Base-by-base conservation (phyloP, 2,888 invertebrate genomes). In the Habroteleia sp. region DNA sequence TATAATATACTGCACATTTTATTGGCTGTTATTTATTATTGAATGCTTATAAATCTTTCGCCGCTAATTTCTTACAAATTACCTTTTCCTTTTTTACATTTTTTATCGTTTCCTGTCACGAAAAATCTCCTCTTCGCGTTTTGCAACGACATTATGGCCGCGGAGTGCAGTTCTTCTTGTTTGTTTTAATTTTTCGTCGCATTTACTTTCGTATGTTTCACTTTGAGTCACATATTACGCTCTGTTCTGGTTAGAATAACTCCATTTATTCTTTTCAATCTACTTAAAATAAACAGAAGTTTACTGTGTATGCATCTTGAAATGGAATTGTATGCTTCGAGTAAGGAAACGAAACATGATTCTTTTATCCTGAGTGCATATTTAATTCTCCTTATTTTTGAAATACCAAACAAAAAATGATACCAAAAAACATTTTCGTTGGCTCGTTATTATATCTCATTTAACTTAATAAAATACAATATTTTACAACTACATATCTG, bases 31-130 rank as follows among this genome's bases (percentile, higher is more conserved):
- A 20, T 20, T 1, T 8, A 7, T 54, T 41, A 37, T 39, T 29
- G 33, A 48, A 14, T 48, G 33, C 17, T 33, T 48, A 33, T 48
- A 4, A 48, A 25, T 14, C 42, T n/a, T 13, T 27, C n/a, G 1
- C 7, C 14, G 13, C 42, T 25, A 42, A 42, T 27, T 42, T 7
- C 1, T 7, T 1, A 13, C 5, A 6, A 5, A 20, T 11, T 11
- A 16, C 23, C n/a, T 11, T 44, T n/a, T n/a, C n/a, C n/a, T n/a
- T n/a, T n/a, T n/a, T n/a, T n/a, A n/a, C n/a, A n/a, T 14, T 8
- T 44, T 14, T 14, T 17, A 8, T 8, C 37, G n/a, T 37, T 8
- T 16, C 8, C 8, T 8, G 0, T 8, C 17, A 0, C 8, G n/a
- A n/a, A n/a, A n/a, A n/a, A n/a, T n/a, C 17, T n/a, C 7, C 5